Percentiles rank a stretch among this genome's conserved stretches.
Conservation (phyloP, 2,888 invertebrate species). For the Cremastinae sp. region DNA sequence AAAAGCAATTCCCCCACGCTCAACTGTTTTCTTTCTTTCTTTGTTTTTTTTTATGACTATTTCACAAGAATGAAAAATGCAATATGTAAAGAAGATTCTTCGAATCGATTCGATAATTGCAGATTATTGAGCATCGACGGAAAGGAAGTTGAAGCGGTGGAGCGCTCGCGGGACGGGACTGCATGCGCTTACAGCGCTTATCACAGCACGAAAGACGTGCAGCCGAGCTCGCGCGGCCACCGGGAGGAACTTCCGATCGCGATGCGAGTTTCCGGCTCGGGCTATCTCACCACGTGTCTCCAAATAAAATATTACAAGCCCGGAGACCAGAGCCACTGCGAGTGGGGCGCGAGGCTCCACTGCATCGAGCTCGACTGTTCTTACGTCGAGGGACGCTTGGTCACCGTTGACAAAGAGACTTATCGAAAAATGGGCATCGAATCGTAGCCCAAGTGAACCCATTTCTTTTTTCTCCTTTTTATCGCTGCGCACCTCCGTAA, state of each 20-base stretch:
- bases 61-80: constrained; percentile 46
- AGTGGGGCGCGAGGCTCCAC: constrained; percentile 82
- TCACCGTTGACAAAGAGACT: constrained; percentile 80
- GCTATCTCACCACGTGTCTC: constrained; percentile 81
- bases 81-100: constrained; percentile 22
- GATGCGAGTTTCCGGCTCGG: constrained; percentile 81
- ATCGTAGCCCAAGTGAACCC: constrained; percentile 66
- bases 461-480: constrained; percentile 10
- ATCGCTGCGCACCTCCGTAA: neutral
- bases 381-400: constrained; percentile 80
- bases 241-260: constrained; percentile 81
- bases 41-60: no score
- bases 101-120: constrained; percentile 59
- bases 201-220: constrained; percentile 80
- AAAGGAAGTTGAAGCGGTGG: constrained; percentile 77
- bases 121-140: constrained; percentile 79
- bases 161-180: constrained; percentile 80
- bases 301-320: constrained; percentile 83
- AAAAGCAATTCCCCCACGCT: no score
- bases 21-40: no score
- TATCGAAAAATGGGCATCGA: constrained; percentile 79
- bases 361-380: constrained; percentile 82
- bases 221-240: constrained; percentile 80
- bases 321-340: constrained; percentile 82
- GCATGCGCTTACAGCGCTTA: constrained; percentile 81